Base-by-base conservation (phyloP, 2,888 invertebrate species). In the Caenorhabditis zanzibari region DNA sequence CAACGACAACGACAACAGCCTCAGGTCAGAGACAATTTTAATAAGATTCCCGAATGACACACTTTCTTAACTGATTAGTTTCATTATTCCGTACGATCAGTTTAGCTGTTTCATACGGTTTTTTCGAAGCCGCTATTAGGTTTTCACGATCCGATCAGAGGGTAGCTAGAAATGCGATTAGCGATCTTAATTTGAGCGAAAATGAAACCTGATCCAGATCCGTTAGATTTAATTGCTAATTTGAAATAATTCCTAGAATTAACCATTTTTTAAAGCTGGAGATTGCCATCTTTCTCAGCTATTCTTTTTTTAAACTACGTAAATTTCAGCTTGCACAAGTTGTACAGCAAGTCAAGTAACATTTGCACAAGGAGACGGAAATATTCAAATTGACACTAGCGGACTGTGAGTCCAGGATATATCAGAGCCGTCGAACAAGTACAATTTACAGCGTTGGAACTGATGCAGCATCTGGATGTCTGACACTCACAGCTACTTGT, bases 291-390 rank as follows among this genome's bases (percentile, higher is more conserved):
- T 24, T 49, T 16, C 28, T 28, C 14, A 10, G 28, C 16, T 32
- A 32, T 32, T 7, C 32, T 47, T 26, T 47, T 4, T 49, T 4
- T 52, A 52, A n/a, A n/a, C n/a, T n/a, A n/a, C 32, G 7, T 6
- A 32, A 12, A 32, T 64, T 71, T 32, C 64, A 73, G 73, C n/a
- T n/a, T 81, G 81, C 59, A 73, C 73, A 32, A 73, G 66, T 66
- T 81, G 81, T 58, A 81, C 81, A 19, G 73, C 68, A n/a, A 35
- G 74, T 49, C 74, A 81, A 44, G 74, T 81, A 24, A 81, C 74
- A 41, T 81, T 81, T 38, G 68, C 68, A 0, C 81, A 68, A 32
- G 61, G 38, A 16, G 14, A 47, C 0, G 81, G 74, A 38, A 26
- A 38, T 6, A 47, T 81, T 24, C 28, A 68, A 44, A 81, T 81